Percentiles rank a stretch among this genome's conserved stretches.
Evolutionary conservation across 2,113 vertebrate species (phyloP).

Genomic region (Xerus inauris): DNA sequence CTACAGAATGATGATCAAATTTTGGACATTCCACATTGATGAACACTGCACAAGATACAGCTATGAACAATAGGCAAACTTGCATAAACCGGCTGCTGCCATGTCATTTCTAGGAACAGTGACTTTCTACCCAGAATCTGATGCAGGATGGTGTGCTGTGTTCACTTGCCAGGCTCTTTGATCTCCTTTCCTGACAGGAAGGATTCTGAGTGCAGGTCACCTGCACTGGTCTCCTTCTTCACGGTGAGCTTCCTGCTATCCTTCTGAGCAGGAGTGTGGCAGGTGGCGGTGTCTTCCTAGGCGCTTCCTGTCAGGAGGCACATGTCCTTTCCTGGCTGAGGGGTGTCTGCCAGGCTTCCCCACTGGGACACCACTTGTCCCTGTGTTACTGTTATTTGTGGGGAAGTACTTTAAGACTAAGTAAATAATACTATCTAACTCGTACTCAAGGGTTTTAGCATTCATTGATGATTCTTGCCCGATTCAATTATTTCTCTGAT

Average conservation of each 20-base stretch:
- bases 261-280: too few relatives aligned
- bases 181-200: not conserved
- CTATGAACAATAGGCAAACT: not conserved
- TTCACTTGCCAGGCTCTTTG: not conserved
- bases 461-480: not conserved
- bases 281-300: not conserved
- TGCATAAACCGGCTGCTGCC: not conserved
- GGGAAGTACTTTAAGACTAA: not conserved
- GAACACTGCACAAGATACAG: not conserved
- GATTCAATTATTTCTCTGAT: slow-evolving; percentile 13
- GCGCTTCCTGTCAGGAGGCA: not conserved
- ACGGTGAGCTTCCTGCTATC: too few relatives aligned
- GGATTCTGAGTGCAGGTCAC: not conserved
- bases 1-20: not conserved
- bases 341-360: not conserved
- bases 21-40: not conserved
- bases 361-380: not conserved
- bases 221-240: not conserved
- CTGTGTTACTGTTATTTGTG: not conserved
- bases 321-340: not conserved
- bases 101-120: slow-evolving; percentile 11
- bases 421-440: not conserved
- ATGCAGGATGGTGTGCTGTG: not conserved
- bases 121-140: slow-evolving; percentile 6
- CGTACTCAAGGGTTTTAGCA: not conserved